Percentiles rank a stretch among this genome's conserved stretches.
Evolutionary conservation across 2,797 vertebrate species (phyloP).

Genomic region (Chelmon rostratus): DNA sequence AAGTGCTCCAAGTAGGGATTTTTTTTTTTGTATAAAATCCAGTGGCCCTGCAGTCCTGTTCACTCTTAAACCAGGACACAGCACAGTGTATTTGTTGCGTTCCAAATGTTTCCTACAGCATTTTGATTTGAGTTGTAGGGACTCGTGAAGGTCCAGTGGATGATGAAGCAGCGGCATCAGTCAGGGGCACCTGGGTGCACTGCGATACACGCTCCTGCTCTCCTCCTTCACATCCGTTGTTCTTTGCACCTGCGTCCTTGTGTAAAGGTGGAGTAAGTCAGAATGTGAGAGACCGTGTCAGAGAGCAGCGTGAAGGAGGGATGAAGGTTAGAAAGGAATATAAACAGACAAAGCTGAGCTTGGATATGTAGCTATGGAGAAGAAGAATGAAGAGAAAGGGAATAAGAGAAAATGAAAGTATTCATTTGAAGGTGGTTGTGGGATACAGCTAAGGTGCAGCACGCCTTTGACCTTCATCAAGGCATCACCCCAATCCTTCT

Average conservation of each 20-base stretch:
- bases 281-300: conserved; percentile 49
- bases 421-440: conserved; percentile 14
- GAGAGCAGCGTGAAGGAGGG: conserved; percentile 60
- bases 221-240: conserved; percentile 1
- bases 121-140: background rate
- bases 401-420: background rate
- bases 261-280: conserved; percentile 42
- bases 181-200: conserved; percentile 2
- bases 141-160: conserved; percentile 26
- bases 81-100: background rate
- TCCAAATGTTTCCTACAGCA: background rate
- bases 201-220: background rate
- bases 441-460: conserved; percentile 16
- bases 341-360: conserved; percentile 13
- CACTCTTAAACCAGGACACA: background rate
- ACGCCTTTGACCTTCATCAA: conserved; percentile 56
- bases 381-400: background rate
- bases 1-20: background rate
- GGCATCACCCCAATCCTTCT: conserved; percentile 12
- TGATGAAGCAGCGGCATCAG: conserved; percentile 27
- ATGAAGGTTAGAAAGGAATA: conserved; percentile 58
- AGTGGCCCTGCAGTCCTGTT: background rate
- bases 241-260: conserved; percentile 43
- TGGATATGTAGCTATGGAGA: background rate
- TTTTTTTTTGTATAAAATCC: background rate